phyloP scores from a whole-genome alignment of 2,113 vertebrate genomes.

The Capricornis sumatraensis region DNA sequence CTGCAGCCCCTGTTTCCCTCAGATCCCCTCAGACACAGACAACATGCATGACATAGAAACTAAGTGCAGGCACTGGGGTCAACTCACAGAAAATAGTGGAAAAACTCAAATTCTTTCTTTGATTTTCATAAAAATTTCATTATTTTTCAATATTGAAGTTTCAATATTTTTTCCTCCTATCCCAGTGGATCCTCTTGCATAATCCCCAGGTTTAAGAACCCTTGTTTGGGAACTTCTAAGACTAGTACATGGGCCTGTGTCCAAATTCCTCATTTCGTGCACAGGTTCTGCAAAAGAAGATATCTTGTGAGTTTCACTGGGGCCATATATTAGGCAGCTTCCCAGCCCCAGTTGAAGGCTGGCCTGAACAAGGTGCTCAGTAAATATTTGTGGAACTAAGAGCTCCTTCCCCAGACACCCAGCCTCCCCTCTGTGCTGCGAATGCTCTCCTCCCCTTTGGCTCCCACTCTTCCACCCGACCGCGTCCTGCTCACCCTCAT shows the following conservation, averaged over 20 bases:
- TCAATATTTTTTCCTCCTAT: background rate
- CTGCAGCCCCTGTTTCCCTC: rapidly evolving
- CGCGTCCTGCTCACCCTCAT: background rate
- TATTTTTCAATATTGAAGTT: background rate
- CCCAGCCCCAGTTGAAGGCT: background rate
- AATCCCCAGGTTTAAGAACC: background rate
- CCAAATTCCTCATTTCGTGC: background rate
- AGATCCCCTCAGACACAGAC: background rate
- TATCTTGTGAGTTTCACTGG: background rate
- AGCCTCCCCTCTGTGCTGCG: background rate
- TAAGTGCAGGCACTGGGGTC: background rate
- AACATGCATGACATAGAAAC: rapidly evolving
- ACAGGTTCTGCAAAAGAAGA: background rate
- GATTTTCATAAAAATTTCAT: background rate
- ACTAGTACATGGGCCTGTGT: background rate
- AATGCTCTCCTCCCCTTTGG: background rate
- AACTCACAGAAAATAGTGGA: background rate
- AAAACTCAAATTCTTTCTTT: background rate
- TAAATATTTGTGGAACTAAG: background rate
- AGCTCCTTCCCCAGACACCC: background rate
- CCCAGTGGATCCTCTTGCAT: background rate
- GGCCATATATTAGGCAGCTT: background rate
- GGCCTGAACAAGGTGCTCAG: too few species aligned
- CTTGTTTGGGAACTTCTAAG: background rate
- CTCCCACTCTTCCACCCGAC: background rate